Evolutionary conservation across 92 coral and sea anemone species (phyloP), one percentile per base, ranked within the genome.

Genomic region (Muricea muricata): DNA sequence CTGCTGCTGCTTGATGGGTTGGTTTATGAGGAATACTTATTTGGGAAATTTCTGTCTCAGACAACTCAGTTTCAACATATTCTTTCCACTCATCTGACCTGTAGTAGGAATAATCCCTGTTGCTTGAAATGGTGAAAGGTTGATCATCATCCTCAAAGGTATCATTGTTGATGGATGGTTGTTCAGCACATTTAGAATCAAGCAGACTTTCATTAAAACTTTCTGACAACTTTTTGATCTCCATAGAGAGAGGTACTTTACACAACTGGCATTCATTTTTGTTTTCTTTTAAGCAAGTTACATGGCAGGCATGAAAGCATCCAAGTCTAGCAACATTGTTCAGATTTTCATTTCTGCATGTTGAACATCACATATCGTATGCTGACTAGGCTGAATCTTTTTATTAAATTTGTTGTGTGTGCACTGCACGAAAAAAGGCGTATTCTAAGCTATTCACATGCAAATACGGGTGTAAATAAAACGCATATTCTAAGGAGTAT

Each of bases 301-400:
- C 56, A 48, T 48, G 90, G 56, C 82, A 81, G 30, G 90, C 81
- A 66, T 87, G 82, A 21, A 87, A 80, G 55, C 90, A 87, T 52
- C 73, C 90, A 18, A 87, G 86, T 31, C 76, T 18, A 9, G 55
- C 71, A 48, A 74, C 65, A 54, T 65, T 50, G 29, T 32, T 6
- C 8, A 80, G 30, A 35, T 74, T 61, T 17, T 70, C 73, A 34
- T 23, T 45, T 23, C 34, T 34, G 74, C 91, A 87, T 40, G 52
- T 72, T 0, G 83, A 79, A 87, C 60, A 41, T 87, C 87, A 54
- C 91, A 87, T 18, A 81, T 23, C 9, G 83, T 85, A 26, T 82
- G 68, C 5, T 46, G 70, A n/a, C 31, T 81, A 48, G 87, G 87
- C 28, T 87, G 82, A 18, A 73, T 71, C 78, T 75, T 82, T 25